A percentile compares a stretch with the other conserved stretches of the same genome.
These are phyloP conservation scores for Calypte anna DNA, from an alignment of 2,113 vertebrate species.

Conservation along the genomic window DNA sequence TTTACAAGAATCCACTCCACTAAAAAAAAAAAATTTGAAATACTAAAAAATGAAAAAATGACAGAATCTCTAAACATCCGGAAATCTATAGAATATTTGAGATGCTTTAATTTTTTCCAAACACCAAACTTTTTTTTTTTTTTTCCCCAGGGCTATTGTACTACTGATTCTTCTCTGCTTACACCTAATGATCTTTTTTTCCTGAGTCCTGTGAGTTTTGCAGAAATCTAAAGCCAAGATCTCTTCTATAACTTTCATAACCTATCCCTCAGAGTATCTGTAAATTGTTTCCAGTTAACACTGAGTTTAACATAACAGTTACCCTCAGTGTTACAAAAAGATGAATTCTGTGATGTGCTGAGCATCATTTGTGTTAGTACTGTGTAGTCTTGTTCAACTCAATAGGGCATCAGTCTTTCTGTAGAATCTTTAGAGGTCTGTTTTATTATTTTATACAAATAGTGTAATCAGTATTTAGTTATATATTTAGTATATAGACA, in stretches of 20 bases:
- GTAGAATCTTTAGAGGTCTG: neutral
- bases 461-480: no score
- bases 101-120: neutral
- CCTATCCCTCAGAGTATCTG: neutral
- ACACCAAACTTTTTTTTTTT: neutral
- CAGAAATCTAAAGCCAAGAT: neutral
- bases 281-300: neutral
- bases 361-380: neutral
- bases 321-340: neutral
- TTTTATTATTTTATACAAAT: neutral
- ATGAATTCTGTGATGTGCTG: neutral
- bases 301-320: neutral
- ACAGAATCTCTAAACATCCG: neutral
- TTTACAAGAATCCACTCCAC: neutral
- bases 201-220: neutral
- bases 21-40: neutral
- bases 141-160: neutral
- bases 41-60: neutral
- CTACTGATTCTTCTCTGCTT: neutral
- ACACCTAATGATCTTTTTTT: neutral
- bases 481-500: no score
- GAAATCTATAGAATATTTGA: neutral
- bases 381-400: neutral
- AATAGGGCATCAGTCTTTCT: neutral
- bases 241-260: neutral